These are phyloP conservation scores for Lepeophtheirus salmonis DNA, from an alignment of 1,140 invertebrate species.

Conservation along the genomic window DNA sequence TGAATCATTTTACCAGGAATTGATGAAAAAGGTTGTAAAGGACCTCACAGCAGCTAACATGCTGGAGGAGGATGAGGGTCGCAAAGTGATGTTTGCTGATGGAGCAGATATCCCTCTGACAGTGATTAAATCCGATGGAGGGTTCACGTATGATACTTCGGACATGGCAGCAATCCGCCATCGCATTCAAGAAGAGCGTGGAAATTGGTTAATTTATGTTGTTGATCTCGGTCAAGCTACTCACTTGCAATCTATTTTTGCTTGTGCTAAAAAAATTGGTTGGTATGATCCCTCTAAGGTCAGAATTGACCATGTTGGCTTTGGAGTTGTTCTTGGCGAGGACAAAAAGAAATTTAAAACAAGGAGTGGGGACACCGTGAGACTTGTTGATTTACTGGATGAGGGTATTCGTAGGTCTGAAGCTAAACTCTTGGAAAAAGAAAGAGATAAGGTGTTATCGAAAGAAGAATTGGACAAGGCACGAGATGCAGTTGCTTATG, in stretches of 20 bases:
- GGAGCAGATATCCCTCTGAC: constrained; percentile 53
- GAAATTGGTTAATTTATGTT: constrained; percentile 82
- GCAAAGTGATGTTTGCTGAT: constrained; percentile 73
- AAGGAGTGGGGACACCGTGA: constrained; percentile 84
- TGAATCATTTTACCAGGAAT: constrained; percentile 91
- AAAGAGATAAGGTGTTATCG: constrained; percentile 63
- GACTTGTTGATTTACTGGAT: constrained; percentile 71
- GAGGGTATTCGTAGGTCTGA: constrained; percentile 48
- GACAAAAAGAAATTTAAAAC: constrained; percentile 99
- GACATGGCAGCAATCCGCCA: constrained; percentile 82
- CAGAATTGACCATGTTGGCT: constrained; percentile 72
- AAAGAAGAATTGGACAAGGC: constrained; percentile 61
- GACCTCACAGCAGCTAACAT: constrained; percentile 47
- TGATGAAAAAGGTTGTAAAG: constrained; percentile 67
- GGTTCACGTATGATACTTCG: constrained; percentile 96
- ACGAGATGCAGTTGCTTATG: constrained; percentile 80
- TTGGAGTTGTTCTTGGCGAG: constrained; percentile 92
- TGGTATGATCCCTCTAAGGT: constrained; percentile 36
- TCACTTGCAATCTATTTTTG: constrained; percentile 53
- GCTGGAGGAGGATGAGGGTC: constrained; percentile 64
- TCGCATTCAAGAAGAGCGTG: constrained; percentile 67
- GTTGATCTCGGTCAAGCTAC: constrained; percentile 66
- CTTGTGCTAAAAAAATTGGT: constrained; percentile 26
- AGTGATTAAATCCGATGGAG: constrained; percentile 91
- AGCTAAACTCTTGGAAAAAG: constrained; percentile 76